Conservation (phyloP, 1,140 invertebrate species). For the Pseudachorutes palmiensis region DNA sequence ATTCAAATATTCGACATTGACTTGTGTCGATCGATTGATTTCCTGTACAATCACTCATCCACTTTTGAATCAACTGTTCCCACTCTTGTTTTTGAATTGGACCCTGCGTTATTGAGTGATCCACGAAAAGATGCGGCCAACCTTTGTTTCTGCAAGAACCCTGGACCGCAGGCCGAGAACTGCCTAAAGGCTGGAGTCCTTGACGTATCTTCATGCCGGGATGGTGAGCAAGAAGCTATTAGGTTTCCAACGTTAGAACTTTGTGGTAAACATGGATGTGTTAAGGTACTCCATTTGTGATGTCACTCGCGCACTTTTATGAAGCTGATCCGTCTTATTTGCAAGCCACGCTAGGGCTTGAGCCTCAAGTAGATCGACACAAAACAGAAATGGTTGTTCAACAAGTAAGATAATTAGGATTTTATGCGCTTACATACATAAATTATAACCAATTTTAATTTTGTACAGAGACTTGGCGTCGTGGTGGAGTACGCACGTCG, state of each 20-base stretch:
- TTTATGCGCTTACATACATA: background rate
- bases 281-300: slow-evolving; percentile 20
- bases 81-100: background rate
- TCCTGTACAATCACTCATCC: background rate
- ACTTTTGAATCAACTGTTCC: slow-evolving; percentile 6
- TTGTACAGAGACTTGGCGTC: slow-evolving; percentile 14
- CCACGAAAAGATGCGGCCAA: background rate
- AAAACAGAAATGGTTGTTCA: slow-evolving; percentile 16
- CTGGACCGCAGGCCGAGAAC: background rate
- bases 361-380: slow-evolving; percentile 10
- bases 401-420: slow-evolving; percentile 3
- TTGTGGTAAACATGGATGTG: background rate
- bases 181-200: slow-evolving; percentile 21
- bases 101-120: slow-evolving; percentile 6
- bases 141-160: slow-evolving; percentile 13
- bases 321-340: slow-evolving; percentile 19
- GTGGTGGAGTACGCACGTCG: slow-evolving; percentile 15
- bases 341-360: slow-evolving; percentile 15
- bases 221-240: background rate
- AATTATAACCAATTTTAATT: slow-evolving; percentile 3
- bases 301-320: slow-evolving; percentile 27
- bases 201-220: slow-evolving; percentile 11
- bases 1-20: slow-evolving; percentile 26
- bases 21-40: slow-evolving; percentile 25
- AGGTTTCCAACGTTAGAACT: too few relatives aligned